These are phyloP conservation scores for Autographa pulchrina DNA, from an alignment of 2,888 invertebrate species.

Conservation along the genomic window DNA sequence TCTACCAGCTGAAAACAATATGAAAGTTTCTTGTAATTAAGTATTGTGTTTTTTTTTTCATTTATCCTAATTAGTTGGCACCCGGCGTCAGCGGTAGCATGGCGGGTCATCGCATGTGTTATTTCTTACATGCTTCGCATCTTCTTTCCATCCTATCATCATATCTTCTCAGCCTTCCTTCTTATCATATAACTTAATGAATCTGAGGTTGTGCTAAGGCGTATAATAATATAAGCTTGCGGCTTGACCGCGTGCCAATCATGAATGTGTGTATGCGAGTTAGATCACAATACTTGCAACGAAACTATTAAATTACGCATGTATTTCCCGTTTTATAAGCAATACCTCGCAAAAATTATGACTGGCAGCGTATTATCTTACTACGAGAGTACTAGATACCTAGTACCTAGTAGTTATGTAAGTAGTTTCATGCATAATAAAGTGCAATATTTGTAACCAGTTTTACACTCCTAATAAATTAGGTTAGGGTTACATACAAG, in stretches of 20 bases:
- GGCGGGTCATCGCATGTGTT: too few relatives aligned
- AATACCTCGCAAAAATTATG: constrained; percentile 12
- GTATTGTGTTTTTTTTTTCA: background rate
- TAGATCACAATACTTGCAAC: constrained; percentile 15
- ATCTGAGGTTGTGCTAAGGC: background rate
- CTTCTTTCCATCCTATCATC: too few relatives aligned
- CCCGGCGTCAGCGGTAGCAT: background rate
- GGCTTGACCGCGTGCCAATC: constrained; percentile 26
- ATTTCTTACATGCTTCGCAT: too few relatives aligned
- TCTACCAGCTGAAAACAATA: constrained; percentile 11
- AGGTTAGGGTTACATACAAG: too few relatives aligned
- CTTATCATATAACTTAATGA: too few relatives aligned
- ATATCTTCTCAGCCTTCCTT: too few relatives aligned
- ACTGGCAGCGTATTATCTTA: constrained; percentile 9
- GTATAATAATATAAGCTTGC: constrained; percentile 12
- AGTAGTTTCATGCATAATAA: background rate
- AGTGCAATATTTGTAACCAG: background rate
- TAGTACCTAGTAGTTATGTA: background rate
- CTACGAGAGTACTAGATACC: background rate
- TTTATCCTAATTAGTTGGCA: background rate
- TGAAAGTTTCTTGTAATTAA: background rate
- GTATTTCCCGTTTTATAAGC: background rate
- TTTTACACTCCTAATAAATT: too few relatives aligned
- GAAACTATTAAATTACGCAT: constrained; percentile 20
- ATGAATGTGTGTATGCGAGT: constrained; percentile 5